Base-by-base conservation (phyloP, 1,140 invertebrate species). In the Lordiphosa stackelbergi region DNA sequence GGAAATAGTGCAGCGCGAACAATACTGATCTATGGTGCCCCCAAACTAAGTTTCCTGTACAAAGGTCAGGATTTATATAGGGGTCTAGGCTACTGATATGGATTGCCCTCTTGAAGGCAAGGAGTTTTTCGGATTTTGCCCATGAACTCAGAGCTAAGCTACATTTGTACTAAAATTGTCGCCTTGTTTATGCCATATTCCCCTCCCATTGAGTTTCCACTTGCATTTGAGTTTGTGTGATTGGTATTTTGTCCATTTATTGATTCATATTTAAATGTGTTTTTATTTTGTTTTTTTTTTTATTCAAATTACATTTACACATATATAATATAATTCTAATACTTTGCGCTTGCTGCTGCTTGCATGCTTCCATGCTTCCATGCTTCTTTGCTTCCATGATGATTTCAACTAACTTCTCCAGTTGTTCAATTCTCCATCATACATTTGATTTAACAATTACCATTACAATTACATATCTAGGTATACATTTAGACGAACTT, bases 261-360 rank as follows among this genome's bases (percentile, higher is more conserved):
- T 78, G 43, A 79, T 73, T 78, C 51, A 74, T 69, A 79, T 79
- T 57, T 48, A 48, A 59, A 65, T 48, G 53, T 66, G 53, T 66
- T 75, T 54, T 69, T 38, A 5, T 31, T 31, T 31, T 31, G 5
- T 31, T 8, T 31, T 7, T 28, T 28, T 5, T 31, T 31, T 4
- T 31, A 1, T 5, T 31, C 66, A 75, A 78, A 78, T 53, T 79
- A 78, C 74, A 78, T 78, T 81, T 81, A 78, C 75, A 78, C 74
- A 78, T 78, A 61, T 69, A 78, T 69, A 78, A 53, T 53, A 60
- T 69, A 69, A 31, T 69, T 61, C 75, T 79, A 78, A 78, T 78
- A 78, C 75, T 79, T 81, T 54, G 75, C 75, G 74, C 71, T 56
- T 70, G 42, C 57, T 70, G 69, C 69, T 31, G 28, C 28, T 31